These are phyloP conservation scores for Drosophila nikananu DNA, from an alignment of 1,140 invertebrate species.

Conservation along the genomic window DNA sequence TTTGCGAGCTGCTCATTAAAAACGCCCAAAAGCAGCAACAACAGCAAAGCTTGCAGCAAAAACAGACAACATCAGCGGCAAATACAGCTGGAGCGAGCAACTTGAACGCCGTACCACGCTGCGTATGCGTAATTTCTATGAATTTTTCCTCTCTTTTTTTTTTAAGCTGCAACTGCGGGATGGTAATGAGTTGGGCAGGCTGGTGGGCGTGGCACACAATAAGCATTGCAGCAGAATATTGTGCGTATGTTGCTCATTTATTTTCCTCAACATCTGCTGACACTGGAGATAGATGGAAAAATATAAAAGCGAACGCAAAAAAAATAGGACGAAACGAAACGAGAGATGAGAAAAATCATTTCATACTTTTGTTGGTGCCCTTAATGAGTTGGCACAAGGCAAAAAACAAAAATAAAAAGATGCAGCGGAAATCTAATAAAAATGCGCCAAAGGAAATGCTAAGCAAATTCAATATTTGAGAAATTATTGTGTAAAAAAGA, in stretches of 20 bases:
- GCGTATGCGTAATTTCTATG: slow-evolving; percentile 78
- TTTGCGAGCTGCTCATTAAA: slow-evolving; percentile 68
- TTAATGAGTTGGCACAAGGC: slow-evolving; percentile 18
- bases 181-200: slow-evolving; percentile 23
- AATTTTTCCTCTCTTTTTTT: slow-evolving; percentile 24
- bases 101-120: slow-evolving; percentile 39
- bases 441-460: not conserved
- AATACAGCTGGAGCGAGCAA: slow-evolving; percentile 8
- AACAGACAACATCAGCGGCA: not conserved
- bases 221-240: slow-evolving; percentile 47
- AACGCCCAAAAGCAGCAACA: slow-evolving; percentile 51
- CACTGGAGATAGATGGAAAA: slow-evolving; percentile 21
- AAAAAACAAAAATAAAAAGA: too few species aligned
- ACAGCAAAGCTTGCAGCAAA: slow-evolving; percentile 25
- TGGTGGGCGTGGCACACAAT: slow-evolving; percentile 20
- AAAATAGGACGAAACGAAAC: not conserved
- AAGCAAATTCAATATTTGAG: not conserved
- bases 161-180: slow-evolving; percentile 21
- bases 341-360: slow-evolving; percentile 19
- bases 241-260: slow-evolving; percentile 79
- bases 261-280: slow-evolving; percentile 43
- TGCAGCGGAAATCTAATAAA: not conserved
- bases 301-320: not conserved
- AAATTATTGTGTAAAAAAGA: not conserved
- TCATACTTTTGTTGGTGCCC: not conserved